A percentile compares a stretch with the other conserved stretches of the same genome.
Evolutionary conservation across 2,113 vertebrate genomes (phyloP).

Genomic region (Toxotes chatareus): DNA sequence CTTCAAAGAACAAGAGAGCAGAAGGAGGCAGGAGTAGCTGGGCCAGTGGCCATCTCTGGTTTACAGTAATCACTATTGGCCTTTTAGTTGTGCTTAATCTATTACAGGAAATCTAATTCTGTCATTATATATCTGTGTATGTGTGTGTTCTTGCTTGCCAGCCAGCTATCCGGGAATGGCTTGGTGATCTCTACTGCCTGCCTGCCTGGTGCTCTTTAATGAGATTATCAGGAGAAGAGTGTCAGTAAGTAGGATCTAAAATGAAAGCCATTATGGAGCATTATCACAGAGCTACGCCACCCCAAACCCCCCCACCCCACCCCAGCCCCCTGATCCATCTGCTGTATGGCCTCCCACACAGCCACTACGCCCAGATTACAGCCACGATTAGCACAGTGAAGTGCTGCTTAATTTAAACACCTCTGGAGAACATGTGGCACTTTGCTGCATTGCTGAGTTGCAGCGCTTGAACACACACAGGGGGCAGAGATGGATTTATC

Average conservation of each 20-base stretch:
- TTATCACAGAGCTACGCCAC: slow-evolving; percentile 82
- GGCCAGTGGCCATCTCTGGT: slow-evolving; percentile 12
- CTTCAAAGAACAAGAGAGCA: slow-evolving; percentile 42
- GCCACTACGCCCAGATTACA: slow-evolving; percentile 84
- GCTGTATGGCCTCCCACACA: slow-evolving; percentile 85
- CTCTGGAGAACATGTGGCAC: slow-evolving; percentile 83
- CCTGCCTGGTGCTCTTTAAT: slow-evolving; percentile 83
- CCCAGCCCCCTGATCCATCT: slow-evolving; percentile 81
- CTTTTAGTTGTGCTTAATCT: slow-evolving; percentile 32
- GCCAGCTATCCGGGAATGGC: slow-evolving; percentile 51
- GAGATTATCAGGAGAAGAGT: slow-evolving; percentile 88
- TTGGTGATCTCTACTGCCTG: slow-evolving; percentile 57
- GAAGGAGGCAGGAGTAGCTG: slow-evolving; percentile 10
- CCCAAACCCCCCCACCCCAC: slow-evolving; percentile 19
- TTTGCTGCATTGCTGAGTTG: slow-evolving; percentile 70
- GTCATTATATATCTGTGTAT: slow-evolving; percentile 30
- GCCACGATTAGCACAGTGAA: slow-evolving; percentile 83
- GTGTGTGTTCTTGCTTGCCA: slow-evolving; percentile 47
- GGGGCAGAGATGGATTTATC: slow-evolving; percentile 46
- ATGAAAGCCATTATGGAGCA: slow-evolving; percentile 89
- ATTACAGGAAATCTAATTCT: slow-evolving; percentile 33
- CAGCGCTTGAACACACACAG: slow-evolving; percentile 50
- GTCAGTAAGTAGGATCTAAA: slow-evolving; percentile 90
- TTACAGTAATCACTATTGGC: slow-evolving; percentile 27
- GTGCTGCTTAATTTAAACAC: slow-evolving; percentile 85